These are phyloP conservation scores for Phocoena sinus DNA, from an alignment of 2,113 vertebrate species.

Conservation along the genomic window DNA sequence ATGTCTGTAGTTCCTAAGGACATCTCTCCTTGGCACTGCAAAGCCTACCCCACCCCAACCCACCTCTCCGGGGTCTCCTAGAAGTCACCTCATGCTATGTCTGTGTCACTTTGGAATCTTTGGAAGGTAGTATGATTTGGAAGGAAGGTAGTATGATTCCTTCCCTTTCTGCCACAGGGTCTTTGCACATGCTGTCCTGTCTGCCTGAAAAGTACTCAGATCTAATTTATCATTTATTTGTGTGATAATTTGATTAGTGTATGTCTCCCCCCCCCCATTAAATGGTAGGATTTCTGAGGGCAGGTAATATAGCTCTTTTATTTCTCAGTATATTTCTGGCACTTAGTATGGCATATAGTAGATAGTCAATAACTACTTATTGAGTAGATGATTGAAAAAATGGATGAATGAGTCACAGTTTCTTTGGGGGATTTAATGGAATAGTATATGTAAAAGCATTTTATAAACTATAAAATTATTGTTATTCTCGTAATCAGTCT, in stretches of 20 bases:
- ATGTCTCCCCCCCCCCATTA: background rate
- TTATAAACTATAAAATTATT: background rate
- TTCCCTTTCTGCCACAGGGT: background rate
- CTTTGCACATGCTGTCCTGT: background rate
- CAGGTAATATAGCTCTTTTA: background rate
- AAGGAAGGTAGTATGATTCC: background rate
- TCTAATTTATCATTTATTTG: background rate
- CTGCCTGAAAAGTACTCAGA: background rate
- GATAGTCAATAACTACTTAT: background rate
- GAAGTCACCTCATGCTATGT: fast-evolving
- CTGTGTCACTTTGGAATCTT: background rate
- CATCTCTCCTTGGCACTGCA: background rate
- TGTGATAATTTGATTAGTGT: background rate
- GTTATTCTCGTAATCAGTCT: background rate
- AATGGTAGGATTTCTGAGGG: background rate
- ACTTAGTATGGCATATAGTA: background rate
- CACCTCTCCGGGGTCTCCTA: background rate
- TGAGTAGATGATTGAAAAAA: background rate
- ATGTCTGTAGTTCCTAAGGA: background rate
- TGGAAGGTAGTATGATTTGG: too few species aligned
- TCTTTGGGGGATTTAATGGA: background rate
- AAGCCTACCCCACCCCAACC: background rate
- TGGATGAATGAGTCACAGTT: background rate
- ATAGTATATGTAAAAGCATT: background rate
- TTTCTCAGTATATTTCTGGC: background rate